Conservation (phyloP, 2,797 vertebrate genomes). For the Poecile montanus region DNA sequence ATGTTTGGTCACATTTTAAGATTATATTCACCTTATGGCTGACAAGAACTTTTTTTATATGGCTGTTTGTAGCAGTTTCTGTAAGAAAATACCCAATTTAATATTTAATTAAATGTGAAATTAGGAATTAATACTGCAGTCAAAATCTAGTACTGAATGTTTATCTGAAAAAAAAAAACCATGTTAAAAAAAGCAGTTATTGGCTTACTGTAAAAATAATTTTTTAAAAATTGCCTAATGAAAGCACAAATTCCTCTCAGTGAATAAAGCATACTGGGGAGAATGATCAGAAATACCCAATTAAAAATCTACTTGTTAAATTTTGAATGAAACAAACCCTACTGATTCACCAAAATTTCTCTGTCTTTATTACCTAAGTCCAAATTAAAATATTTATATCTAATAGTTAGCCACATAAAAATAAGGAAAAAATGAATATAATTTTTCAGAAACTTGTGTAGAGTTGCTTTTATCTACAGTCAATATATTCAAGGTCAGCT, state of each 20-base stretch:
- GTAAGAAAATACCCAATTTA: constrained; percentile 4
- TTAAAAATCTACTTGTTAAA: not conserved
- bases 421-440: not conserved
- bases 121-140: not conserved
- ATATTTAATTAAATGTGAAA: not conserved
- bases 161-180: not conserved
- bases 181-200: not conserved
- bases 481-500: not conserved
- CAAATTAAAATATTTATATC: not conserved
- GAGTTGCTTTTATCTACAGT: not conserved
- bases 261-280: not conserved
- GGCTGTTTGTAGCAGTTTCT: not conserved
- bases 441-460: not conserved
- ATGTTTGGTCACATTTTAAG: not conserved
- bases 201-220: not conserved
- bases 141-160: not conserved
- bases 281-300: not conserved
- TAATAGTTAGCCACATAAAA: not conserved
- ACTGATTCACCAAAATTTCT: not conserved
- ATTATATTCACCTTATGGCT: not conserved
- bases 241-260: not conserved
- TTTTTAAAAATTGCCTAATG: not conserved
- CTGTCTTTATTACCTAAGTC: not conserved
- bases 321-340: not conserved
- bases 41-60: not conserved